phyloP scores from a whole-genome alignment of 1,140 invertebrate genomes.

The Zaprionus gabonicus region DNA sequence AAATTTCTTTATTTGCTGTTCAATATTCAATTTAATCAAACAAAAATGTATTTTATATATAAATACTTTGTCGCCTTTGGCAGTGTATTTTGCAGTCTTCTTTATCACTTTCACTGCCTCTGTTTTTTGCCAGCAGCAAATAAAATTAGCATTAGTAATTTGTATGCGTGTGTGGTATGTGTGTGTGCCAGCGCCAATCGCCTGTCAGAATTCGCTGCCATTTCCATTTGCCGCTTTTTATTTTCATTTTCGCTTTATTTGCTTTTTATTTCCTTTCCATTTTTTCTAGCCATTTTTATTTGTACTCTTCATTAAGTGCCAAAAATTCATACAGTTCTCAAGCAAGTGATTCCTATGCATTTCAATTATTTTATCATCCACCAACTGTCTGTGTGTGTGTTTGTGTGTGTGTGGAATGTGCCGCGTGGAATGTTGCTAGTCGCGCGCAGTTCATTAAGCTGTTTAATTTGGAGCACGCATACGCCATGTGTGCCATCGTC shows the following conservation, averaged over 20 bases:
- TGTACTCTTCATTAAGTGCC: slow-evolving; percentile 63
- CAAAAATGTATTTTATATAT: neutral
- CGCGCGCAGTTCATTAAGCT: slow-evolving; percentile 45
- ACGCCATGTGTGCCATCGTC: slow-evolving; percentile 52
- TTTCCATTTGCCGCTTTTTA: slow-evolving; percentile 15
- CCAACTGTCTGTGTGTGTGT: neutral
- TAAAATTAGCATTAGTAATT: slow-evolving; percentile 79
- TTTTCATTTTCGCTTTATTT: slow-evolving; percentile 34
- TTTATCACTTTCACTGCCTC: neutral
- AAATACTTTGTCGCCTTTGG: neutral
- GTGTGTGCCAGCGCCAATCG: slow-evolving; percentile 17
- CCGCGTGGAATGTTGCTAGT: slow-evolving; percentile 5
- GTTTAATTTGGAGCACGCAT: slow-evolving; percentile 53
- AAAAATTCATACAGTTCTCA: slow-evolving; percentile 60
- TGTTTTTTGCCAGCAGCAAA: slow-evolving; percentile 49
- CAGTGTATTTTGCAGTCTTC: slow-evolving; percentile 11
- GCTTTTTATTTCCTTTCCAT: slow-evolving; percentile 22
- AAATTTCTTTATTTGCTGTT: neutral
- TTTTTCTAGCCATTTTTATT: slow-evolving; percentile 26
- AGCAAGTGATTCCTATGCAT: slow-evolving; percentile 74
- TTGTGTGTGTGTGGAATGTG: neutral
- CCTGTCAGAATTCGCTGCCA: slow-evolving; percentile 11
- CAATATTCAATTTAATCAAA: neutral
- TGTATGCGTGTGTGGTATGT: slow-evolving; percentile 64
- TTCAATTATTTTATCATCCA: slow-evolving; percentile 57